phyloP scores from a whole-genome alignment of 2,113 vertebrate species.

The Crotalus viridis region DNA sequence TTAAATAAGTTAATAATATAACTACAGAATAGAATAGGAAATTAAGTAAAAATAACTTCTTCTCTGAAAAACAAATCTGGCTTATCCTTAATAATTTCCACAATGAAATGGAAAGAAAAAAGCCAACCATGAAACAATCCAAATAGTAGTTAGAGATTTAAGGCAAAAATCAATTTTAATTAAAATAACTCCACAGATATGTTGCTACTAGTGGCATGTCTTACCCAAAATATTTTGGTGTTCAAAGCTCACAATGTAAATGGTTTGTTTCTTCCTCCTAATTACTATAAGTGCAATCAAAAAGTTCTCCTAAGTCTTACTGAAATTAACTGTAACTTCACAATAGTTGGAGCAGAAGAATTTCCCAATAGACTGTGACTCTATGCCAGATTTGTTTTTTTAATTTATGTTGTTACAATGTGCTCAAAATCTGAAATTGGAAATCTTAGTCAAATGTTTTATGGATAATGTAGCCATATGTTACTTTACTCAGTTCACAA shows the following conservation, averaged over 20 bases:
- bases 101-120: conserved; percentile 45
- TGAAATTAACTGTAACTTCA: background rate
- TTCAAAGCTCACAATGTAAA: background rate
- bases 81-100: conserved; percentile 27
- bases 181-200: conserved; percentile 52
- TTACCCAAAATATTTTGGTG: background rate
- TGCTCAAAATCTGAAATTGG: background rate
- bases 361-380: background rate
- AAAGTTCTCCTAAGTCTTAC: background rate
- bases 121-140: conserved; percentile 49
- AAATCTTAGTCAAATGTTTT: background rate
- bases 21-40: conserved; percentile 27
- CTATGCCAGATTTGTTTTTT: background rate
- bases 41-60: conserved; percentile 23
- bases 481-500: background rate
- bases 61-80: background rate
- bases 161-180: conserved; percentile 74
- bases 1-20: background rate
- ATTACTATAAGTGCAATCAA: background rate
- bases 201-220: background rate
- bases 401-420: background rate
- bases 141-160: conserved; percentile 60
- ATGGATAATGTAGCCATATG: background rate
- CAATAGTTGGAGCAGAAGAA: background rate
- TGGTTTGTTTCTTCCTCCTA: background rate